Base-by-base conservation (phyloP, 1,140 invertebrate species). In the Zophobas morio region DNA sequence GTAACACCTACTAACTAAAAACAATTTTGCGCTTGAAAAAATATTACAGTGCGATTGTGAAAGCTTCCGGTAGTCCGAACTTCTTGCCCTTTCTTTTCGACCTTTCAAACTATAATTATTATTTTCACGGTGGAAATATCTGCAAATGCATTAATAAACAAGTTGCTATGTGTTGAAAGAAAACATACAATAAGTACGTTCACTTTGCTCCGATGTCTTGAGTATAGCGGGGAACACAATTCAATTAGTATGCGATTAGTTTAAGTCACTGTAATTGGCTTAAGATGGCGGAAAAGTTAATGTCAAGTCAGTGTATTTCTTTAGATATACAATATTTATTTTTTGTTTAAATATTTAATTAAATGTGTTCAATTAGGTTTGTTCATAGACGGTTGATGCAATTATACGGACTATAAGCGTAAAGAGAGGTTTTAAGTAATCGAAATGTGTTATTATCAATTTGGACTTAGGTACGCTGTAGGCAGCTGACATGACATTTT, bases 221-320 rank as follows among this genome's bases (percentile, higher is more conserved):
- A 37, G 33, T 34, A 63, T 63, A 36, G 6, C 33, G 39, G 57
- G 73, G 54, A 60, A 75, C 73, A 75, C 73, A 75, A 75, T 75
- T 75, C 73, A 75, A 60, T 75, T 75, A 75, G 37, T 3, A n/a
- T 46, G 42, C 70, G 42, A 53, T 73, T 73, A 73, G 40, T 60
- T 60, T 75, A 75, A 75, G 47, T 75, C 8, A 60, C 56, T 36
- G 8, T 49, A 71, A 49, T 71, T 71, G 70, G 40, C 42, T 49
- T 71, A 71, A 71, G 37, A 71, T 71, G 70, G 33, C 40, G n/a
- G 35, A 8, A 37, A 63, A 32, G 36, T 37, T 37, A 37, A 39
- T 57, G 36, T 63, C 20, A 63, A 34, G 35, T 63, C 57, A 39
- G 35, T 63, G 49, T 20, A 0, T 2, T 51, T 51, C 49, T 51